phyloP scores from a whole-genome alignment of 1,140 invertebrate genomes.

The Drosophila busckii region DNA sequence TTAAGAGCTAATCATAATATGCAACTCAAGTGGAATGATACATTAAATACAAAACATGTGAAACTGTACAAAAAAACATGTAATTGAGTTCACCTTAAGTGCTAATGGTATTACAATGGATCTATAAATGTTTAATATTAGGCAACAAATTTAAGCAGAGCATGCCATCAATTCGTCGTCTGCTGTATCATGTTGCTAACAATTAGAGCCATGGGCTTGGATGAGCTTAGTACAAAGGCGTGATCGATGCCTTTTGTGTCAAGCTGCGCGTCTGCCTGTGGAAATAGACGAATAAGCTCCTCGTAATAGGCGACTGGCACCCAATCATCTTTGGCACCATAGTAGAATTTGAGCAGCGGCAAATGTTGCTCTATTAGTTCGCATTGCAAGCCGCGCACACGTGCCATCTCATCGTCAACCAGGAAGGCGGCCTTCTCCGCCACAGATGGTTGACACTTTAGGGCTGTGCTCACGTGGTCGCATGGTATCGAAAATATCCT shows the following conservation, averaged over 20 bases:
- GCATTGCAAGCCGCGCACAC: conserved; percentile 82
- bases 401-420: conserved; percentile 83
- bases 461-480: conserved; percentile 74
- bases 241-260: conserved; percentile 85
- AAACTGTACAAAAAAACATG: too few relatives aligned
- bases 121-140: too few relatives aligned
- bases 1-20: not conserved
- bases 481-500: conserved; percentile 79
- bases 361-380: conserved; percentile 80
- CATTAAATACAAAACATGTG: conserved; percentile 14
- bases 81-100: too few relatives aligned
- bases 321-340: conserved; percentile 88
- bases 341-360: conserved; percentile 86
- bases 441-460: conserved; percentile 80
- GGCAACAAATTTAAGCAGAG: too few relatives aligned
- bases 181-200: conserved; percentile 81
- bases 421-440: conserved; percentile 81
- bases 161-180: conserved; percentile 32
- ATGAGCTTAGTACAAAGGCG: conserved; percentile 86
- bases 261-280: conserved; percentile 83
- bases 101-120: not conserved
- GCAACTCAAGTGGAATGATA: not conserved
- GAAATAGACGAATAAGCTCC: conserved; percentile 82
- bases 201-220: conserved; percentile 82
- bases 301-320: conserved; percentile 84